Conservation (phyloP, 2,888 invertebrate species). For the Phortica magna region DNA sequence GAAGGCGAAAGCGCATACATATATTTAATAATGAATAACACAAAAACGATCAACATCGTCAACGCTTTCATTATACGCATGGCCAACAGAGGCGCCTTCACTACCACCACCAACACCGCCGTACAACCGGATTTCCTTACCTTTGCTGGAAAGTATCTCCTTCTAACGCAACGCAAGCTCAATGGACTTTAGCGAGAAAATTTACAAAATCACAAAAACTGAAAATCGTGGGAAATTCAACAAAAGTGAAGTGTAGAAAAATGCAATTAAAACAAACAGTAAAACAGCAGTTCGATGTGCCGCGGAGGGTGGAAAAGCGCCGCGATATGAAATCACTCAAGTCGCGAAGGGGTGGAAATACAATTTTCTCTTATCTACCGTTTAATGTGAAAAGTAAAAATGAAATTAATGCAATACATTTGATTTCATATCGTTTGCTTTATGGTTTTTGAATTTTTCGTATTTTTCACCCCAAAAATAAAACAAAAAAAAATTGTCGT, state of each 20-base stretch:
- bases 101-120: neutral
- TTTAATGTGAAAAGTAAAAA: neutral
- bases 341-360: slow-evolving; percentile 21
- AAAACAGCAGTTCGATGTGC: slow-evolving; percentile 15
- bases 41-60: slow-evolving; percentile 10
- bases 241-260: slow-evolving; percentile 62
- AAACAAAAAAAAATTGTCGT: neutral
- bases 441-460: slow-evolving; percentile 24
- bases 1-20: slow-evolving; percentile 2
- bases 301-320: slow-evolving; percentile 24
- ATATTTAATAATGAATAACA: slow-evolving; percentile 24
- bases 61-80: neutral
- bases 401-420: neutral
- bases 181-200: slow-evolving; percentile 22
- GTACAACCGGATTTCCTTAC: slow-evolving; percentile 8
- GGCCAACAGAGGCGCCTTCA: neutral
- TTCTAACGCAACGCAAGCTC: neutral
- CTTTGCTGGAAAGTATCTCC: slow-evolving; percentile 3
- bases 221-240: slow-evolving; percentile 68
- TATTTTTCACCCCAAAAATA: slow-evolving; percentile 28
- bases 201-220: slow-evolving; percentile 26
- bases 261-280: slow-evolving; percentile 59
- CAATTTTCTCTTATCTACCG: neutral
- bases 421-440: slow-evolving; percentile 18
- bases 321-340: slow-evolving; percentile 10